Evolutionary conservation across 1,140 invertebrate genomes (phyloP).

Genomic region (Mizuhopecten yessoensis): DNA sequence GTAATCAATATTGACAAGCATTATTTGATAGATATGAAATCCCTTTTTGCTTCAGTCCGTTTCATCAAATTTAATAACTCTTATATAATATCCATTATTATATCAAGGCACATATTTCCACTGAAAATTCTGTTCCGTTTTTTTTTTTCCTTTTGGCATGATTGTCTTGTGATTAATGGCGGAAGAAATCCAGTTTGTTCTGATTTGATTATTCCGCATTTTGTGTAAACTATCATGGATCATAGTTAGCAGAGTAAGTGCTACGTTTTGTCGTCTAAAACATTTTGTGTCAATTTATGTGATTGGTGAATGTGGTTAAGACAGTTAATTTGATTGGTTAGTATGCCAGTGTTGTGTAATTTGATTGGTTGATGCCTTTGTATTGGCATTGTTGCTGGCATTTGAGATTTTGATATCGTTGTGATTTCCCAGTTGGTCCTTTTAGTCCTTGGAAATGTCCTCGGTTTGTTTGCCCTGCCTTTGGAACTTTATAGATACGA

Average conservation of each 20-base stretch:
- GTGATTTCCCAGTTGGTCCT: slow-evolving; percentile 1
- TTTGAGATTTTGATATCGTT: not conserved
- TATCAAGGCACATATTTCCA: not conserved
- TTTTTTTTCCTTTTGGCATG: not conserved
- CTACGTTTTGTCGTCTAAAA: not conserved
- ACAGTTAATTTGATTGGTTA: slow-evolving; percentile 4
- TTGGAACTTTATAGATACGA: not conserved
- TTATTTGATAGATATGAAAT: not conserved
- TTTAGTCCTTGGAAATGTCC: not conserved
- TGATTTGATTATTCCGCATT: not conserved
- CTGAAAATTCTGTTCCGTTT: not conserved
- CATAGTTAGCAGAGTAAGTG: not conserved
- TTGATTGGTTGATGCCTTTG: slow-evolving; percentile 19
- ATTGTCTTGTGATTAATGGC: not conserved
- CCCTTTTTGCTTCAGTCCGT: not conserved
- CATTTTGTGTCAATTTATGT: not conserved
- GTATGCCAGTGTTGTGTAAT: not conserved
- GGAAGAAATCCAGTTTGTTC: not conserved
- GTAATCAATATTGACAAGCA: not conserved
- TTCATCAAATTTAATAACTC: slow-evolving; percentile 3
- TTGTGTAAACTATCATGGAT: not conserved
- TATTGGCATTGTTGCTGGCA: not conserved
- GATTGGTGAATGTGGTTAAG: slow-evolving; percentile 32
- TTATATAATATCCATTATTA: slow-evolving; percentile 17
- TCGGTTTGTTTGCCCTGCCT: not conserved